Conservation (phyloP, 2,113 vertebrate species). For the Oceanodroma tethys region DNA sequence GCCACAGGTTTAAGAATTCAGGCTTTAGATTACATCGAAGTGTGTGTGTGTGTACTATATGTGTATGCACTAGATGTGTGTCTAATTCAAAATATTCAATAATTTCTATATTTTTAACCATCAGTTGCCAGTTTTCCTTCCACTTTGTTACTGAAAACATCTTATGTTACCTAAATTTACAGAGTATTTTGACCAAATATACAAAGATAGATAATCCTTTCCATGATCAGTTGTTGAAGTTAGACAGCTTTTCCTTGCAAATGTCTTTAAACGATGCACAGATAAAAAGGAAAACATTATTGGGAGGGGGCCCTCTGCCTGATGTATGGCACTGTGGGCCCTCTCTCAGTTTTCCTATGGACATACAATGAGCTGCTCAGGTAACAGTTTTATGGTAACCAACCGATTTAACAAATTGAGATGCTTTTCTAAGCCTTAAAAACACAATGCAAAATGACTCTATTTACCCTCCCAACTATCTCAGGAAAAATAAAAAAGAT, state of each 20-base stretch:
- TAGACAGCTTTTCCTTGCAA: not conserved
- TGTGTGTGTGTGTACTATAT: too few species aligned
- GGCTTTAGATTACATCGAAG: not conserved
- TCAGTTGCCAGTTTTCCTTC: not conserved
- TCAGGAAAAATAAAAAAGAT: not conserved
- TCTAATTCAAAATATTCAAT: not conserved
- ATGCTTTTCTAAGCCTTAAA: not conserved
- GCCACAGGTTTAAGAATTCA: not conserved
- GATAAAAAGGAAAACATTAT: fast-evolving
- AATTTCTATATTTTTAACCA: not conserved
- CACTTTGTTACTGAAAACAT: not conserved
- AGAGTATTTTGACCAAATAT: not conserved
- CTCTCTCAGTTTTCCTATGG: not conserved
- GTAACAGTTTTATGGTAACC: not conserved
- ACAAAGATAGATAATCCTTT: not conserved
- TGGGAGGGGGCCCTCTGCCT: not conserved
- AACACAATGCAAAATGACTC: not conserved
- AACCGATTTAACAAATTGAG: not conserved
- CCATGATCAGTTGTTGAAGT: not conserved
- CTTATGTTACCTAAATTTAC: not conserved
- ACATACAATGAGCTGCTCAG: not conserved
- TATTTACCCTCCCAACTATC: not conserved
- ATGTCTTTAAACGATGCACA: not conserved
- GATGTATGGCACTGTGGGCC: not conserved
- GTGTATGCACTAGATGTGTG: too few species aligned